Conservation (phyloP, 2,888 invertebrate genomes). For the Drosophila multiciliata region DNA sequence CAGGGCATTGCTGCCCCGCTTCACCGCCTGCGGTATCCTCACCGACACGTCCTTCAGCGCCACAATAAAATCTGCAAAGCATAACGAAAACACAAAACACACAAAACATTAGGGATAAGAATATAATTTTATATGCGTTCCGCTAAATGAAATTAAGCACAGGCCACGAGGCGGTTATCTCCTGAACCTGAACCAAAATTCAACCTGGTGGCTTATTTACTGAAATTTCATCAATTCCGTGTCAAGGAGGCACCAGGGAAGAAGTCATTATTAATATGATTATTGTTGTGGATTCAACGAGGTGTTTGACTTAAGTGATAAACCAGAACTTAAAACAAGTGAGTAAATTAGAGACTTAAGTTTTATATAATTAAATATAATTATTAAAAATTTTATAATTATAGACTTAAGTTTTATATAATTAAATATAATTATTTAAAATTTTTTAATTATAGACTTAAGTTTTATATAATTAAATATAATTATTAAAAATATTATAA, state of each 20-base stretch:
- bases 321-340: too few relatives aligned
- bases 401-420: too few relatives aligned
- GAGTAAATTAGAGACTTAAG: not conserved
- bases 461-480: too few relatives aligned
- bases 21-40: conserved; percentile 89
- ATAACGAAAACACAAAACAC: conserved; percentile 35
- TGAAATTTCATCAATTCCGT: conserved; percentile 17
- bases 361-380: not conserved
- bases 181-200: not conserved
- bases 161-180: conserved; percentile 25
- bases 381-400: not conserved
- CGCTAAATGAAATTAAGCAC: conserved; percentile 55
- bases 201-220: not conserved
- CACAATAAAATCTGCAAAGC: conserved; percentile 83
- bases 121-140: conserved; percentile 47
- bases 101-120: conserved; percentile 5
- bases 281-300: conserved; percentile 1
- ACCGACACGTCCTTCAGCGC: conserved; percentile 88
- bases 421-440: too few relatives aligned
- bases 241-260: conserved; percentile 6
- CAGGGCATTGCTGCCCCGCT: conserved; percentile 88
- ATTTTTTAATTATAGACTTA: too few relatives aligned
- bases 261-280: conserved; percentile 8
- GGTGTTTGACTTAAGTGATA: conserved; percentile 3
- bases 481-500: too few relatives aligned